These are phyloP conservation scores for Phlogophora meticulosa DNA, from an alignment of 2,888 invertebrate genomes.

Conservation along the genomic window DNA sequence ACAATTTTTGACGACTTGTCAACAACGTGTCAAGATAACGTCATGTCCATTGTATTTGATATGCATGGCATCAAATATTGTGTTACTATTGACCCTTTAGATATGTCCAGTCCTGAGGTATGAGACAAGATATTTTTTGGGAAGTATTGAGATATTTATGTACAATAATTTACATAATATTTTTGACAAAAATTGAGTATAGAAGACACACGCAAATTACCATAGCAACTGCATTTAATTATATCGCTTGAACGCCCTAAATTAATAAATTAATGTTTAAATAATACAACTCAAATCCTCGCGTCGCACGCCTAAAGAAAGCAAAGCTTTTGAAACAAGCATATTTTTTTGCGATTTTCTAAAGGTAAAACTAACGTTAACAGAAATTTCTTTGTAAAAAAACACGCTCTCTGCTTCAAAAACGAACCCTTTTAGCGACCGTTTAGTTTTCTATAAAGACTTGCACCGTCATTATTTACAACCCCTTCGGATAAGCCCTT, in stretches of 20 bases:
- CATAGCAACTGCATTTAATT: neutral
- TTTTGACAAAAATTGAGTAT: neutral
- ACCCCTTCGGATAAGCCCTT: conserved; percentile 88
- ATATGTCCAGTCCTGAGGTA: neutral
- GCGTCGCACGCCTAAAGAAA: too few relatives aligned
- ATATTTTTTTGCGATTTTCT: too few relatives aligned
- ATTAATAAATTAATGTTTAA: too few relatives aligned
- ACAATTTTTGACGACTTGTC: conserved; percentile 65
- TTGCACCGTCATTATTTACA: conserved; percentile 90
- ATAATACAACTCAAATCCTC: too few relatives aligned
- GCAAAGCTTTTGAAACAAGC: too few relatives aligned
- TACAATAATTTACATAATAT: neutral
- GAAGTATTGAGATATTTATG: neutral
- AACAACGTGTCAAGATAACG: conserved; percentile 69
- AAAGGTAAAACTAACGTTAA: conserved; percentile 12
- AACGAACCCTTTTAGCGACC: conserved; percentile 73
- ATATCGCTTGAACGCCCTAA: neutral
- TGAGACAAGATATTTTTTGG: neutral
- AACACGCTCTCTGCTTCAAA: conserved; percentile 62
- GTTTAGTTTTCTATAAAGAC: conserved; percentile 88
- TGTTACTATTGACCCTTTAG: conserved; percentile 1
- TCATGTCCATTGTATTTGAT: conserved; percentile 54
- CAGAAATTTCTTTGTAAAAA: conserved; percentile 34
- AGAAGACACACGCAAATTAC: neutral
- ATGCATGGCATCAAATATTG: conserved; percentile 42